Base-by-base conservation (phyloP, 2,797 vertebrate genomes). In the Paedocypris micromegethes region DNA sequence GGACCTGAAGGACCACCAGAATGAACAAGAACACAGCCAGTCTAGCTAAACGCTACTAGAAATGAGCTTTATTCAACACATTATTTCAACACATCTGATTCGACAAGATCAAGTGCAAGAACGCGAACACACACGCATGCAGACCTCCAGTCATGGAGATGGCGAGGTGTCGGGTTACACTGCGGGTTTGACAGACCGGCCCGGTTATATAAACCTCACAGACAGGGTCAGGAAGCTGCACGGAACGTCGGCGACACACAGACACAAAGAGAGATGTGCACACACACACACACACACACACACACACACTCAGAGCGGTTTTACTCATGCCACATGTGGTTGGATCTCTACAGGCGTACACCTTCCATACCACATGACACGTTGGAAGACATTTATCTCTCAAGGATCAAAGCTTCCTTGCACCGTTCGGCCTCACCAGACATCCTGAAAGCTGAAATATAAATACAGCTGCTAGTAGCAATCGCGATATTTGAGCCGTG, bases 131-230 rank as follows among this genome's bases (percentile, higher is more conserved):
- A 42, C 52, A 57, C 9, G 45, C 4, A 48, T 3, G 4, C 64
- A 64, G 42, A 53, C 55, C 23, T 45, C 44, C 41, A 51, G 41
- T 44, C 23, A 1, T 23, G 75, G 78, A 52, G 76, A 82, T 81
- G 75, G 77, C 62, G 70, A 75, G 80, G 80, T 86, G 85, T 88
- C 83, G 71, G n/a, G 64, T 89, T 91, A 88, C 87, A 86, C 70
- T 77, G 72, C 70, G 51, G 84, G 81, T 85, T 88, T 77, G 79
- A 65, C 78, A 76, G 72, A 64, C 79, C 65, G 58, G 74, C 41
- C 45, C 76, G 82, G 72, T 86, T 86, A 86, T 75, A 86, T 72
- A 83, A 84, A 87, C 76, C 76, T 78, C 76, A 46, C 70, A 71
- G 72, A 77, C 79, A 80, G 80, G 78, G 81, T 83, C 68, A 83